phyloP scores from a whole-genome alignment of 2,113 vertebrate species.

The Cephalophus harveyi region DNA sequence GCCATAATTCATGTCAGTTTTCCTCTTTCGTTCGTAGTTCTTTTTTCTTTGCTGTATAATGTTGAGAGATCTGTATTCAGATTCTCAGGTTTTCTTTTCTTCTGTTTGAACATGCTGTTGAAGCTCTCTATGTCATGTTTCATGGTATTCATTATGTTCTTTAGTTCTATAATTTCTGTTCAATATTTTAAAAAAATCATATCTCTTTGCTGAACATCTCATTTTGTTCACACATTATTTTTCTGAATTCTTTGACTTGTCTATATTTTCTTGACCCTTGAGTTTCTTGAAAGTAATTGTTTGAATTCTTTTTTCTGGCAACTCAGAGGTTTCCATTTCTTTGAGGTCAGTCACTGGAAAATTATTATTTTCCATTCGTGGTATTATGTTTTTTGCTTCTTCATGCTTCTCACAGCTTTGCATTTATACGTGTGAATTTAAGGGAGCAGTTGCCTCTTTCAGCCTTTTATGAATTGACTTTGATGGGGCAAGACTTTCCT shows the following conservation, averaged over 20 bases:
- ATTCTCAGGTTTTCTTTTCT: neutral
- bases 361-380: neutral
- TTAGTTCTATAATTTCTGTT: neutral
- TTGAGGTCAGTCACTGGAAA: neutral
- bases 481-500: neutral
- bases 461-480: neutral
- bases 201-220: neutral
- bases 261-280: neutral
- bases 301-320: neutral
- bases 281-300: neutral
- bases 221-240: neutral
- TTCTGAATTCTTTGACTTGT: neutral
- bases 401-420: neutral
- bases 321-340: neutral
- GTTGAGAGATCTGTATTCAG: neutral
- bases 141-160: neutral
- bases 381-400: neutral
- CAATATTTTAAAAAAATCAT: neutral
- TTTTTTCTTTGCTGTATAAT: neutral
- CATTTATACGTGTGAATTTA: neutral
- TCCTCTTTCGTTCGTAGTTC: neutral
- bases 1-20: neutral
- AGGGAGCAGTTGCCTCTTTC: neutral
- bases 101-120: neutral
- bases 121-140: neutral